Base-by-base conservation (phyloP, 2,797 vertebrate genomes). In the Mus spretus region DNA sequence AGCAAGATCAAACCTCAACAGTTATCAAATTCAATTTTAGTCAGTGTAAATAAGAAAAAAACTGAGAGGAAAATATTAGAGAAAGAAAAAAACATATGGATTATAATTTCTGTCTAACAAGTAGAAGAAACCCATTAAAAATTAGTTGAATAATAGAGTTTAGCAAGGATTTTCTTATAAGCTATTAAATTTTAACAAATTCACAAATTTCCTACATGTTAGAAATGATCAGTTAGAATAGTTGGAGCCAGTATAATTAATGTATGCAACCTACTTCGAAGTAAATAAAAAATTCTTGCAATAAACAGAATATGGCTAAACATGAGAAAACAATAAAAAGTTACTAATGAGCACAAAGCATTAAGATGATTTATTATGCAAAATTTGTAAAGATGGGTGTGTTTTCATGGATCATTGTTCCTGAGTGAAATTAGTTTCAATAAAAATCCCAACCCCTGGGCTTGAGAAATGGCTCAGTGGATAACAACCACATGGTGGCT, bases 251-350 rank as follows among this genome's bases (percentile, higher is more conserved):
- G 28, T 50, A 67, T 67, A 85, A 67, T 65, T 67, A 85, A 67
- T 65, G 44, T 61, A n/a, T 31, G 67, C 3, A 63, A 55, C 24
- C 11, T 55, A 92, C 57, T 90, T 50, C 83, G 34, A 78, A 84
- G 40, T 34, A 84, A 31, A 87, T 55, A 77, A 79, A 90, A 87
- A 57, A 80, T 37, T 34, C 14, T 28, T 83, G 55, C 12, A 57
- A 94, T 90, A 80, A 93, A 67, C 5, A 79, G 31, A 87, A 85
- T 82, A 88, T 97, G n/a, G 10, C 72, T 94, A 91, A 50, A 94
- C 26, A 24, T 20, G 74, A 84, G 31, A 93, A 50, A 95, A 81
- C 15, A 61, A 80, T 90, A 59, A 78, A 40, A 53, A 78, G 13
- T 72, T 78, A 78, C 44, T 87, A 63, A 89, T 55, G 6, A 24